phyloP scores from a whole-genome alignment of 2,797 vertebrate species.

The Phoebastria nigripes region DNA sequence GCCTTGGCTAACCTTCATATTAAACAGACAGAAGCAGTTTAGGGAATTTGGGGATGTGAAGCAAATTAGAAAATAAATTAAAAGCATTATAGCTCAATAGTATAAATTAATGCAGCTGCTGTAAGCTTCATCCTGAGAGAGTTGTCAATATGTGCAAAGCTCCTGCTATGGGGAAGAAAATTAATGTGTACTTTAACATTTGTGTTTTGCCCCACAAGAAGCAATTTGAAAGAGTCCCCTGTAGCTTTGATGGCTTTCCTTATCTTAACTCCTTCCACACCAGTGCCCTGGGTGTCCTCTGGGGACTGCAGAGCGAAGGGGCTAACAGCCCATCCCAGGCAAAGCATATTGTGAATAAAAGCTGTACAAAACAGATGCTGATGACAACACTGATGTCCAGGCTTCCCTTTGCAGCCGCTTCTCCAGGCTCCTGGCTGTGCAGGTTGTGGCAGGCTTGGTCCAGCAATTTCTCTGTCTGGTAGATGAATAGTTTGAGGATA shows the following conservation, averaged over 20 bases:
- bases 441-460: neutral
- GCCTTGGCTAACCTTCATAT: slow-evolving; percentile 66
- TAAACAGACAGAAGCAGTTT: slow-evolving; percentile 63
- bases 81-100: slow-evolving; percentile 68
- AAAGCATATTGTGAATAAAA: neutral
- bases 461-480: neutral
- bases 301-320: neutral
- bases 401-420: neutral
- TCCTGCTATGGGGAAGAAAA: slow-evolving; percentile 40
- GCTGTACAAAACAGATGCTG: neutral
- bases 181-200: slow-evolving; percentile 49
- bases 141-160: slow-evolving; percentile 67
- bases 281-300: neutral
- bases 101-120: slow-evolving; percentile 66
- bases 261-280: slow-evolving; percentile 54
- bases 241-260: slow-evolving; percentile 44
- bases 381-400: neutral
- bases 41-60: slow-evolving; percentile 67
- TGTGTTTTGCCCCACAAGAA: slow-evolving; percentile 45
- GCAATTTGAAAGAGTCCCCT: slow-evolving; percentile 28
- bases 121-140: slow-evolving; percentile 64
- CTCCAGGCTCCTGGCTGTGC: neutral
- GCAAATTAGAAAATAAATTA: slow-evolving; percentile 73
- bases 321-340: neutral
- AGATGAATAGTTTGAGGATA: neutral